A percentile compares a stretch with the other conserved stretches of the same genome.
phyloP scores from a whole-genome alignment of 1,140 invertebrate genomes.

The Lutraria rhynchaena region DNA sequence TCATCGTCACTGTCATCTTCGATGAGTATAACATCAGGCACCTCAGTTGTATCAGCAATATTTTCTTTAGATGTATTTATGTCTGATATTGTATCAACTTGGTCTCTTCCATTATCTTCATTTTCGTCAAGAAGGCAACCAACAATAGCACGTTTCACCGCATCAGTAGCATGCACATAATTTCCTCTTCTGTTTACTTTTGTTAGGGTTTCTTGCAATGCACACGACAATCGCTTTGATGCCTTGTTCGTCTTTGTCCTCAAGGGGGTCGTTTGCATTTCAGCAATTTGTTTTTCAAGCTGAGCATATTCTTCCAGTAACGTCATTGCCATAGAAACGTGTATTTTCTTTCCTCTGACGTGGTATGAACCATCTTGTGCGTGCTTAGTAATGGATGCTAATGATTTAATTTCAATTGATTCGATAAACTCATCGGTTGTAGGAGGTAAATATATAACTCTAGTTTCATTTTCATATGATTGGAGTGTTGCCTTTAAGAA shows the following conservation, averaged over 20 bases:
- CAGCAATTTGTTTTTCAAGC: not conserved
- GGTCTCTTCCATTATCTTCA: not conserved
- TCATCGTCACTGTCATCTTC: slow-evolving; percentile 9
- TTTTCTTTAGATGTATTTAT: not conserved
- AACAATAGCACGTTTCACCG: slow-evolving; percentile 34
- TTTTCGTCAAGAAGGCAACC: slow-evolving; percentile 3
- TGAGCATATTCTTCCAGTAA: slow-evolving; percentile 14
- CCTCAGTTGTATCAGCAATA: not conserved
- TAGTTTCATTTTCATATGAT: not conserved
- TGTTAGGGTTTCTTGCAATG: slow-evolving; percentile 21
- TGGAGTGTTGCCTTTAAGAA: not conserved
- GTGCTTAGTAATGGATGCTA: not conserved
- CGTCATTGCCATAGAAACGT: not conserved
- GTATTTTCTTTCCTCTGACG: not conserved
- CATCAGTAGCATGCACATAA: slow-evolving; percentile 33
- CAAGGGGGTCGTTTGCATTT: not conserved
- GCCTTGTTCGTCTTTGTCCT: not conserved
- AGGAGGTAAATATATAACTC: not conserved
- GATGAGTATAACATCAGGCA: not conserved
- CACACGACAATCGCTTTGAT: slow-evolving; percentile 15
- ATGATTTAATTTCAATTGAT: not conserved
- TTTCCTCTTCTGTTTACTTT: slow-evolving; percentile 29
- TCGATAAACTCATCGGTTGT: slow-evolving; percentile 1
- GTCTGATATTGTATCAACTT: not conserved
- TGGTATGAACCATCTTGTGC: not conserved